A percentile compares a stretch with the other conserved stretches of the same genome.
phyloP scores from a whole-genome alignment of 1,140 invertebrate genomes.

The Leptinotarsa lineolata region DNA sequence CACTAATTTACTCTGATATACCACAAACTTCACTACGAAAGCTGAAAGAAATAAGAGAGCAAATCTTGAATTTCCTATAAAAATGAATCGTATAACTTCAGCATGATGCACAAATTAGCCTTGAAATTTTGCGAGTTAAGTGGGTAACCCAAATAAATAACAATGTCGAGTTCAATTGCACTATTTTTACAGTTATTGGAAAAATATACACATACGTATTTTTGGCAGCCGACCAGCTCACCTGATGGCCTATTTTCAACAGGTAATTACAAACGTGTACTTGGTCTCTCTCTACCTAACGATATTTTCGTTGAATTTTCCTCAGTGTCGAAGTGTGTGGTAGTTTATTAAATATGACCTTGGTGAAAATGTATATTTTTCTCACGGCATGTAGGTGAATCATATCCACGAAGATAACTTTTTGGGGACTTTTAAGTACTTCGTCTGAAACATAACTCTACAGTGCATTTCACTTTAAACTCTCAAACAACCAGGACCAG shows the following conservation, averaged over 20 bases:
- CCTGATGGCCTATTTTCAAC: conserved; percentile 18
- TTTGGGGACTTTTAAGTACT: no score
- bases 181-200: conserved; percentile 9
- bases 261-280: conserved; percentile 10
- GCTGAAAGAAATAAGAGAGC: no score
- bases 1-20: no score
- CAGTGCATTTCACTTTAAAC: no score
- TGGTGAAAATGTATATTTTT: not conserved
- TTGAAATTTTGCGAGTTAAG: not conserved
- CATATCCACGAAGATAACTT: no score
- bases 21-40: no score
- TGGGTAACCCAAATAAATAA: conserved; percentile 20
- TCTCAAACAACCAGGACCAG: no score
- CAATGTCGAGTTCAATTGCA: conserved; percentile 20
- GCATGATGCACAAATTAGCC: not conserved
- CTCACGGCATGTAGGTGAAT: not conserved
- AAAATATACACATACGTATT: conserved; percentile 7
- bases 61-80: no score
- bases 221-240: conserved; percentile 10
- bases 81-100: not conserved
- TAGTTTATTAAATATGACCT: not conserved
- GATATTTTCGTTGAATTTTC: not conserved
- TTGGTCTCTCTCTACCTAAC: not conserved
- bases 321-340: not conserved
- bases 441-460: no score